phyloP scores from a whole-genome alignment of 1,140 invertebrate genomes.

The Apocrypta bakeri region DNA sequence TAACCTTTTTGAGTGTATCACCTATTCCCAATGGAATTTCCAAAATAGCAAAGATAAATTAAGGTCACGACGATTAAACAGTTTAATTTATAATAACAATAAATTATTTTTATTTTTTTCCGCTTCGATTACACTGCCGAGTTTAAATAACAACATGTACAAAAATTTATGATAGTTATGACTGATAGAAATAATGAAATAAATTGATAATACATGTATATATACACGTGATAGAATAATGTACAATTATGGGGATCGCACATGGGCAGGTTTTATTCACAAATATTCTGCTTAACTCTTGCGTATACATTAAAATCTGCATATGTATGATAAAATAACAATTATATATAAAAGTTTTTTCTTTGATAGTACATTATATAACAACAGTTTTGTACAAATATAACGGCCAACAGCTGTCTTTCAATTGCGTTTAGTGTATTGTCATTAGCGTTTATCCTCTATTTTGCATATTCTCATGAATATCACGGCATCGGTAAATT shows the following conservation, averaged over 20 bases:
- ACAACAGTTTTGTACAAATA: constrained; percentile 39
- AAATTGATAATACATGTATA: too few relatives aligned
- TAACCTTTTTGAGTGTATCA: too few relatives aligned
- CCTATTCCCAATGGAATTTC: too few relatives aligned
- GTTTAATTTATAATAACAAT: too few relatives aligned
- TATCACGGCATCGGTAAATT: background rate
- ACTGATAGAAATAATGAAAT: too few relatives aligned
- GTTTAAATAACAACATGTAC: too few relatives aligned
- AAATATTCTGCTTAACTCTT: constrained; percentile 8
- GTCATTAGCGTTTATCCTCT: background rate
- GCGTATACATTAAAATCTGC: constrained; percentile 45
- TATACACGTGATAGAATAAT: background rate
- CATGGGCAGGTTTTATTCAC: constrained; percentile 31
- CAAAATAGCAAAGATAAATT: too few relatives aligned
- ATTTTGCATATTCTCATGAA: background rate
- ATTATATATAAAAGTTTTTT: constrained; percentile 35
- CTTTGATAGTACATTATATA: constrained; percentile 37
- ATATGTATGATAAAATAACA: constrained; percentile 33
- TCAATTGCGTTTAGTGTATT: constrained; percentile 16
- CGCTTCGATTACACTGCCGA: too few relatives aligned
- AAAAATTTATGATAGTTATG: too few relatives aligned
- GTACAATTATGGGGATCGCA: background rate
- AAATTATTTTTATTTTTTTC: too few relatives aligned
- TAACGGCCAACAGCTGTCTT: background rate
- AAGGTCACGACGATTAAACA: too few relatives aligned